A percentile compares a stretch with the other conserved stretches of the same genome.
phyloP scores from a whole-genome alignment of 2,888 invertebrate genomes.

The Sesia apiformis region DNA sequence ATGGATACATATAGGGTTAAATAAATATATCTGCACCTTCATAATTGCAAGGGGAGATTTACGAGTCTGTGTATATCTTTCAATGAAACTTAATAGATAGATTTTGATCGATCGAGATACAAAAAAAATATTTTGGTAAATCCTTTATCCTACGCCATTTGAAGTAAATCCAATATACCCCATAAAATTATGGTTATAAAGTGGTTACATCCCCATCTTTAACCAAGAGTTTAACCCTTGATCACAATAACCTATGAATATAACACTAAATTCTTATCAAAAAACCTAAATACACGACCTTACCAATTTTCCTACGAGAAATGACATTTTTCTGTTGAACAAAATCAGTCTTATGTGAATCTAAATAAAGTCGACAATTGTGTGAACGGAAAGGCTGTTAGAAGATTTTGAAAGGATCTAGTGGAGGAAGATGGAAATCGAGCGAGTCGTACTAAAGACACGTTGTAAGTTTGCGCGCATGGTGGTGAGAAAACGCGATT shows the following conservation, averaged over 20 bases:
- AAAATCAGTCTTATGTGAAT: slow-evolving; percentile 6
- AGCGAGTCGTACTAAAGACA: slow-evolving; percentile 34
- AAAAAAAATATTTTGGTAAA: too few species aligned
- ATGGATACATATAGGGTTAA: too few species aligned
- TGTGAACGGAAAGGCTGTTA: slow-evolving; percentile 8
- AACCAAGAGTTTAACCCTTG: slow-evolving; percentile 4
- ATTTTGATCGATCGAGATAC: too few species aligned
- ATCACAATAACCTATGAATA: slow-evolving; percentile 1
- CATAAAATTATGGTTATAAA: slow-evolving; percentile 7
- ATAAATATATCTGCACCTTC: too few species aligned
- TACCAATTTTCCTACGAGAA: slow-evolving; percentile 22
- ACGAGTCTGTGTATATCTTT: too few species aligned
- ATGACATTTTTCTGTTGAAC: slow-evolving; percentile 16
- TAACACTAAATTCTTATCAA: slow-evolving; percentile 29
- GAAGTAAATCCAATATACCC: neutral
- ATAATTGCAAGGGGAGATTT: too few species aligned
- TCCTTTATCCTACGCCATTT: too few species aligned
- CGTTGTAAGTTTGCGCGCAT: slow-evolving; percentile 14
- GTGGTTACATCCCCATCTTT: slow-evolving; percentile 9
- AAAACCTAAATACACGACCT: slow-evolving; percentile 28
- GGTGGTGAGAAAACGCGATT: slow-evolving; percentile 7
- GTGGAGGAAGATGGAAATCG: slow-evolving; percentile 40
- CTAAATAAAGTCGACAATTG: slow-evolving; percentile 6
- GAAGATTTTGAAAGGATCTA: slow-evolving; percentile 24
- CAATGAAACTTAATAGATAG: too few species aligned